A percentile compares a stretch with the other conserved stretches of the same genome.
These are phyloP conservation scores for Oncorhynchus keta DNA, from an alignment of 2,113 vertebrate genomes.

Conservation along the genomic window DNA sequence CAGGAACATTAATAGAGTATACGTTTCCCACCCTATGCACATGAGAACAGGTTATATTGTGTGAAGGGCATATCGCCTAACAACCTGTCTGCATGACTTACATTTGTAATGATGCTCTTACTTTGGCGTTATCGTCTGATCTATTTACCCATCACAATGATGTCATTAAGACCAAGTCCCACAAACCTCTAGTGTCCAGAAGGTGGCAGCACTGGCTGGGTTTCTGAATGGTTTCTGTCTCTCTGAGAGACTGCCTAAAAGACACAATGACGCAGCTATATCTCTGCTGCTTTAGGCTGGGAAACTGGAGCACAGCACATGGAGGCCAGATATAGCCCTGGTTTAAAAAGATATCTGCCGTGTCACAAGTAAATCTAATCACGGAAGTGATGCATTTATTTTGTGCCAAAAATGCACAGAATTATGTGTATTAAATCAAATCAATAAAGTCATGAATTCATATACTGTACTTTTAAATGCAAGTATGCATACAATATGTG, in stretches of 20 bases:
- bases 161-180: constrained; percentile 41
- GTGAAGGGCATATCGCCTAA: neutral
- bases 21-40: too few species aligned
- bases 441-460: too few species aligned
- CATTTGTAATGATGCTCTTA: constrained; percentile 29
- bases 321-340: constrained; percentile 51
- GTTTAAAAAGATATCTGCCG: constrained; percentile 55
- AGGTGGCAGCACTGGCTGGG: constrained; percentile 60
- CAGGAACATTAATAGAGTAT: too few species aligned
- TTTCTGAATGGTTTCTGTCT: neutral
- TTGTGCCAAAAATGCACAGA: too few species aligned
- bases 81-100: constrained; percentile 26
- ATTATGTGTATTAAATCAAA: too few species aligned
- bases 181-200: constrained; percentile 27
- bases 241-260: constrained; percentile 23
- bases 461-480: too few species aligned
- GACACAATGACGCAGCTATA: constrained; percentile 67
- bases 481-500: too few species aligned
- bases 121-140: constrained; percentile 37
- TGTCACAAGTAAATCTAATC: constrained; percentile 46
- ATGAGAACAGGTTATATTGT: too few species aligned
- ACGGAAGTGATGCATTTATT: too few species aligned
- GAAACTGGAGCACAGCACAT: constrained; percentile 71
- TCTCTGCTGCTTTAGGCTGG: constrained; percentile 68
- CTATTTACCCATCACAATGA: constrained; percentile 41